Percentiles rank a stretch among this genome's conserved stretches.
Evolutionary conservation across 2,797 vertebrate species (phyloP).

Genomic region (Enteromius paludinosus): DNA sequence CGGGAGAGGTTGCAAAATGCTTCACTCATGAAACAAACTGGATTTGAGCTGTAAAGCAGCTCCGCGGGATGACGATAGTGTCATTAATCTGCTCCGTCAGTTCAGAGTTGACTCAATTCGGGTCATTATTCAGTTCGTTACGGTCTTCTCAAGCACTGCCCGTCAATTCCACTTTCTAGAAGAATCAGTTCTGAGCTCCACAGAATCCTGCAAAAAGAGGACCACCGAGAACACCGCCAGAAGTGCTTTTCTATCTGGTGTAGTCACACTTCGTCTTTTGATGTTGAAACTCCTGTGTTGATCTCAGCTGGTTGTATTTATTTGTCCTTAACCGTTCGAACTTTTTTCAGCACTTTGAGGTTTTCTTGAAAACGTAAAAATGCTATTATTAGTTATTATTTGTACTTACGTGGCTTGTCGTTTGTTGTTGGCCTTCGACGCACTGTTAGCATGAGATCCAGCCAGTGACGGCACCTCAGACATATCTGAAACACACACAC

Average conservation of each 20-base stretch:
- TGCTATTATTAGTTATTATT: no score
- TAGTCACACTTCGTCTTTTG: conserved; percentile 54
- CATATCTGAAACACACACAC: conserved; percentile 80
- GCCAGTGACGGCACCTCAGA: conserved; percentile 85
- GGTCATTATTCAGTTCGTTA: background rate
- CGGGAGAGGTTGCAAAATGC: background rate
- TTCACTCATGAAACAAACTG: background rate
- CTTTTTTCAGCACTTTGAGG: no score
- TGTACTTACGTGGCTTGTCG: conserved; percentile 82
- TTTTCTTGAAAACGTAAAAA: no score
- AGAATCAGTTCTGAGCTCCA: background rate
- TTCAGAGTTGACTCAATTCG: background rate
- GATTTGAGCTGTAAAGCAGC: background rate
- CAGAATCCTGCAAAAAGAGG: background rate
- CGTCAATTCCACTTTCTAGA: background rate
- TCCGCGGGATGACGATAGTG: background rate
- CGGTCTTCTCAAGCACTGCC: background rate
- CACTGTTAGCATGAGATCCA: conserved; percentile 78
- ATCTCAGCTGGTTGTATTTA: no score
- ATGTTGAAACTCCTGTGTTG: no score
- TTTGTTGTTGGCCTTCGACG: conserved; percentile 86
- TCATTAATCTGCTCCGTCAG: background rate
- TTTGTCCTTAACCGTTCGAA: no score
- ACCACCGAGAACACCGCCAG: background rate
- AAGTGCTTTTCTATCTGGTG: background rate